phyloP scores from a whole-genome alignment of 2,113 vertebrate species.

The Lophius piscatorius region DNA sequence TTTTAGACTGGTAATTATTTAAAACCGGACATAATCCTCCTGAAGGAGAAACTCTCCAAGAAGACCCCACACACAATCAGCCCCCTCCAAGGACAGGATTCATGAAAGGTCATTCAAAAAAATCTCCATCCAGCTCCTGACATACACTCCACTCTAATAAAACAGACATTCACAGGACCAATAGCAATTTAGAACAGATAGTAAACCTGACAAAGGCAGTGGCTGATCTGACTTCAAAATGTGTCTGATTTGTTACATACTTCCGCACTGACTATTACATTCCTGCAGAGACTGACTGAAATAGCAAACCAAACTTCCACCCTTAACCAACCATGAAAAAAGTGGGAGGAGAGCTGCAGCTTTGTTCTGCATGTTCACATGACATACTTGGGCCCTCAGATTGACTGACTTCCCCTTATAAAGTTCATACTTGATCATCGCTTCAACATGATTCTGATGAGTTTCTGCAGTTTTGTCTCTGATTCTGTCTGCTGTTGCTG shows the following conservation, averaged over 20 bases:
- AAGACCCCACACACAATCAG: too few species aligned
- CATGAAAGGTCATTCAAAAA: constrained; percentile 45
- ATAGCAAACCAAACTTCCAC: constrained; percentile 23
- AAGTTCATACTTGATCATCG: constrained; percentile 4
- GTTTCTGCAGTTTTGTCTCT: background rate
- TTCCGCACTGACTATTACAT: constrained; percentile 27
- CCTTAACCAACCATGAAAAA: constrained; percentile 12
- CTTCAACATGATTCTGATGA: constrained; percentile 13
- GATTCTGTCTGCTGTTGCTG: constrained; percentile 26
- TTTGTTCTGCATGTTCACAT: constrained; percentile 17
- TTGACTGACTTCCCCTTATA: constrained; percentile 38
- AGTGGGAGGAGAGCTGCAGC: background rate
- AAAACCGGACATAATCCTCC: too few species aligned
- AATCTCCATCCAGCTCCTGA: background rate
- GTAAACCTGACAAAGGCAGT: constrained; percentile 40
- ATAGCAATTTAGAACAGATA: constrained; percentile 36
- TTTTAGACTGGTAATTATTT: too few species aligned
- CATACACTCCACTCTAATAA: constrained; percentile 14
- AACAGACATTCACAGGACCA: constrained; percentile 28
- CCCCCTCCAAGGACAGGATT: constrained; percentile 50
- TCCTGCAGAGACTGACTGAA: constrained; percentile 38
- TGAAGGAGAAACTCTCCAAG: too few species aligned
- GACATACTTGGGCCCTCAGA: background rate
- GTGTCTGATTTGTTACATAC: constrained; percentile 43
- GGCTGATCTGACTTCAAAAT: constrained; percentile 61